Evolutionary conservation across 2,113 vertebrate species (phyloP), one percentile per base, ranked within the genome.

Genomic region (Phodopus roborovskii): DNA sequence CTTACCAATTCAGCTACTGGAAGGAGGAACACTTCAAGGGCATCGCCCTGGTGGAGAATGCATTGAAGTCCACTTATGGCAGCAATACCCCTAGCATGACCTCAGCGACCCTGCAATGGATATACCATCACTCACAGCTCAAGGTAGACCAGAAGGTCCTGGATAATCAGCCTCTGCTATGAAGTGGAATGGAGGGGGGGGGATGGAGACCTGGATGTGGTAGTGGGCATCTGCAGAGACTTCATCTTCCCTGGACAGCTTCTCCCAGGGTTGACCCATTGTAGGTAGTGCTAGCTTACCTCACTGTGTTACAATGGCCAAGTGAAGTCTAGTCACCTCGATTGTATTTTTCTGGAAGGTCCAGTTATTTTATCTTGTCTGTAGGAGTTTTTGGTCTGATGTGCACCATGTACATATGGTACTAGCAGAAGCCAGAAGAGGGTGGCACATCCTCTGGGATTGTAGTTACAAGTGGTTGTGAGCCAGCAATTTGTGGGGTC

Each of bases 121-220:
- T 99, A 97, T 98, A 99, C 96, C 98, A 99, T 85, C 99, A 99
- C 97, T 99, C 99, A 0, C 97, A 99, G n/a, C 98, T 99, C 1
- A 98, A 99, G 99, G 99, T 99, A 96, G 79, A 3, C 12, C 10
- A 26, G 22, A 70, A 0, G 0, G n/a, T 22, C 20, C 26, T 0
- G 15, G 2, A 11, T 8, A 53, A 33, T 33, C 28, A 8, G 36
- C 42, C 13, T 58, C 6, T 39, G 16, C 20, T 58, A 39, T 19
- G 68, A 71, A 30, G 28, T 74, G 0, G 1, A 13, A 53, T 39
- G 30, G 0, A 42, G 39, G 30, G 0, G 50, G 39, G 30, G 8
- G 0, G 20, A 22, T 1, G 58, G 66, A 77, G 8, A 20, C 1
- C 0, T 9, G 36, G 60, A 8, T 48, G 16, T 2, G 17, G 75